These are phyloP conservation scores for Lateolabrax maculatus DNA, from an alignment of 2,797 vertebrate genomes.

Conservation along the genomic window DNA sequence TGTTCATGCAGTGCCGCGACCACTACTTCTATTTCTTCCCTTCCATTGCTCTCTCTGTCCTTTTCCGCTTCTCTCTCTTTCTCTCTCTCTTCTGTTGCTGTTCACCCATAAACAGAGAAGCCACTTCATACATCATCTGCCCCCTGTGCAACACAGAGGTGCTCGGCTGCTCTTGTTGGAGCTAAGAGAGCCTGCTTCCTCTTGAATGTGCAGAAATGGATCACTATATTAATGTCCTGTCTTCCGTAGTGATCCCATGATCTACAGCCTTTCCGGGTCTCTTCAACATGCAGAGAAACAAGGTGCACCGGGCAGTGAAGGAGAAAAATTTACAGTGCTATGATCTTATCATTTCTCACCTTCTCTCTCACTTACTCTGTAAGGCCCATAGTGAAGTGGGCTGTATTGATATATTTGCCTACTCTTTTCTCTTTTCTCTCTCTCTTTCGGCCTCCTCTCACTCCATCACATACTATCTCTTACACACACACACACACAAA, in stretches of 20 bases:
- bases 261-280: slow-evolving; percentile 26
- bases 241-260: slow-evolving; percentile 26
- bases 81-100: slow-evolving; percentile 54
- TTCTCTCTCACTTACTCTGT: slow-evolving; percentile 60
- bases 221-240: slow-evolving; percentile 47
- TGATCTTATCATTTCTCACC: slow-evolving; percentile 69
- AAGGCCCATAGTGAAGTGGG: slow-evolving; percentile 36
- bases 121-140: slow-evolving; percentile 66
- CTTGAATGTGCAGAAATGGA: slow-evolving; percentile 54
- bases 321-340: slow-evolving; percentile 54
- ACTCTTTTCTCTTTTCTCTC: slow-evolving; percentile 29
- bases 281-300: slow-evolving; percentile 35
- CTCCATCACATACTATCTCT: slow-evolving; percentile 8
- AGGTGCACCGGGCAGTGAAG: not conserved
- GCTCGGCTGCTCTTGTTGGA: slow-evolving; percentile 35
- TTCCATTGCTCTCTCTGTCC: slow-evolving; percentile 18
- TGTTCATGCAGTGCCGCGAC: slow-evolving; percentile 52
- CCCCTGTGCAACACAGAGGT: slow-evolving; percentile 47
- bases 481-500: slow-evolving; percentile 5
- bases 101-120: slow-evolving; percentile 77
- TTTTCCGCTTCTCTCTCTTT: slow-evolving; percentile 22
- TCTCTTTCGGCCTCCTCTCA: slow-evolving; percentile 10
- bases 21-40: slow-evolving; percentile 23
- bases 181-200: slow-evolving; percentile 44
- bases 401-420: slow-evolving; percentile 70